A percentile compares a stretch with the other conserved stretches of the same genome.
Evolutionary conservation across 2,888 invertebrate genomes (phyloP).

Genomic region (Synanthedon andrenaeformis): DNA sequence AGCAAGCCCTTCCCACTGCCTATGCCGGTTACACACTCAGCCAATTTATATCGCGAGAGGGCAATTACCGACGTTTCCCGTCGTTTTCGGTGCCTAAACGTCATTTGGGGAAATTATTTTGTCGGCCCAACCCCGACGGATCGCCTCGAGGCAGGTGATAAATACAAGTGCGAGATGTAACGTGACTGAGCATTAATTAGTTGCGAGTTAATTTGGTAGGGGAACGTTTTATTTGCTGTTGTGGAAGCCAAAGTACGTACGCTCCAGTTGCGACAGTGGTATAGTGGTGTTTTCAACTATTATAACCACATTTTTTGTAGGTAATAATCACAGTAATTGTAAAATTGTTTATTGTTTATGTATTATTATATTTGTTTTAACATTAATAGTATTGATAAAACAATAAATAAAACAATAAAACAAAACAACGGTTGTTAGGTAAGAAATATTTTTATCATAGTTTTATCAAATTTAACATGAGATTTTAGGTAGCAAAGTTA

Average conservation of each 20-base stretch:
- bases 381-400: too few species aligned
- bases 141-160: constrained; percentile 33
- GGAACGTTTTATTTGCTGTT: constrained; percentile 4
- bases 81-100: constrained; percentile 48
- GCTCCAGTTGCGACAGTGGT: too few species aligned
- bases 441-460: too few species aligned
- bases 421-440: too few species aligned
- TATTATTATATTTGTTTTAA: too few species aligned
- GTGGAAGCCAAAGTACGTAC: not conserved
- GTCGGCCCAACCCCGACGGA: constrained; percentile 20
- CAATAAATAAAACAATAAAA: too few species aligned
- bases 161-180: constrained; percentile 9
- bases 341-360: too few species aligned
- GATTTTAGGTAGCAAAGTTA: too few species aligned
- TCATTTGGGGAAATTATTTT: constrained; percentile 56
- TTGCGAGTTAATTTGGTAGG: constrained; percentile 15
- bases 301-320: too few species aligned
- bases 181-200: constrained; percentile 10
- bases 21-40: constrained; percentile 53
- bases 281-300: too few species aligned
- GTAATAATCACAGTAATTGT: too few species aligned
- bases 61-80: constrained; percentile 55
- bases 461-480: too few species aligned
- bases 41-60: constrained; percentile 60
- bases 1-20: constrained; percentile 27